A percentile compares a stretch with the other conserved stretches of the same genome.
Conservation (phyloP, 2,888 invertebrate species). For the Orchesellides sinensis region DNA sequence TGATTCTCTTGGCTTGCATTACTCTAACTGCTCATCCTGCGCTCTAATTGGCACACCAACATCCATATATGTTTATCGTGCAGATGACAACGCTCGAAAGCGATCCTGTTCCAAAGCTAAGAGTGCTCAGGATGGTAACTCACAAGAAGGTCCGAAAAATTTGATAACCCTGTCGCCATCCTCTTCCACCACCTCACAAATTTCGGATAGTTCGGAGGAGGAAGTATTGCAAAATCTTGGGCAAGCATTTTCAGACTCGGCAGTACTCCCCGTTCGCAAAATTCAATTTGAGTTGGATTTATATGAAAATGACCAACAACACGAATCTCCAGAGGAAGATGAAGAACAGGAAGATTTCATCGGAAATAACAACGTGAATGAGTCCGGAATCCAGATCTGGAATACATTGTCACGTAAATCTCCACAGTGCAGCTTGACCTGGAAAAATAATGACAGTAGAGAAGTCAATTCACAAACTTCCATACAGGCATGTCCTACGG, state of each 20-base stretch:
- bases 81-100: conserved; percentile 37
- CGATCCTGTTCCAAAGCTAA: conserved; percentile 33
- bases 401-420: background rate
- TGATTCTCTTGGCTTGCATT: too few species aligned
- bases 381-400: background rate
- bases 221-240: background rate
- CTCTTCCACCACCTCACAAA: background rate
- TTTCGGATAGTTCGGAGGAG: background rate
- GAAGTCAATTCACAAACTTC: background rate
- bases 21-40: too few species aligned
- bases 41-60: conserved; percentile 53
- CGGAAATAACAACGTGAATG: background rate
- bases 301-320: too few species aligned
- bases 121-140: background rate
- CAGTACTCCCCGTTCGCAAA: background rate
- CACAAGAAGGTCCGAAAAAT: background rate
- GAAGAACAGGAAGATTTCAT: background rate
- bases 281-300: background rate
- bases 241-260: conserved; percentile 29
- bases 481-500: background rate
- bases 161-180: too few species aligned
- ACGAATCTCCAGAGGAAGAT: too few species aligned
- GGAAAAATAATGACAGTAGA: background rate
- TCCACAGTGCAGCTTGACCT: background rate
- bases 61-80: conserved; percentile 63